These are phyloP conservation scores for Trachelus iudaicus DNA, from an alignment of 2,888 invertebrate species.

Conservation along the genomic window DNA sequence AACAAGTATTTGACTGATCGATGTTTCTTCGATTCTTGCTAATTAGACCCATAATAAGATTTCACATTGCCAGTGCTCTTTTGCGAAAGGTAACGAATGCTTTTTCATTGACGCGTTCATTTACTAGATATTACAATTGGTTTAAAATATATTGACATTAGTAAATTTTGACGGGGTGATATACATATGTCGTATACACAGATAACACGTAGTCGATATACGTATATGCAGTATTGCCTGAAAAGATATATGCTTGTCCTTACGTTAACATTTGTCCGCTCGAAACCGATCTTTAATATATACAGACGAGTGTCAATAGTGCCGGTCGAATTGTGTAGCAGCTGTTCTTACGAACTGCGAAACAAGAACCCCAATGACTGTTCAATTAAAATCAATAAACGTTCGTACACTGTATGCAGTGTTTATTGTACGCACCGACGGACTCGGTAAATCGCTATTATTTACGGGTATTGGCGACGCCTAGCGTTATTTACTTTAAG, in stretches of 20 bases:
- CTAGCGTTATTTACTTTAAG: background rate
- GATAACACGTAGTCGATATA: background rate
- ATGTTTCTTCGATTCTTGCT: background rate
- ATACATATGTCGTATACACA: no score
- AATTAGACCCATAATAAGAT: background rate
- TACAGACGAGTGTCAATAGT: background rate
- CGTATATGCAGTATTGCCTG: background rate
- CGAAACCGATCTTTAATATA: background rate
- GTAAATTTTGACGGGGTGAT: no score
- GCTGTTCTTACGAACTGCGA: background rate
- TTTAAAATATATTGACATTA: no score
- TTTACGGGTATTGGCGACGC: background rate
- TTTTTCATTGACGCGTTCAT: no score
- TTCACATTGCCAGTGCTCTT: no score
- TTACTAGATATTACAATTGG: no score
- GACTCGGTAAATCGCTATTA: background rate
- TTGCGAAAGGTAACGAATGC: no score
- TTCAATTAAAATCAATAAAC: constrained; percentile 30
- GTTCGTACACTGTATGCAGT: background rate
- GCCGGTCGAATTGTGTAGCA: background rate
- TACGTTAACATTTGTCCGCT: background rate
- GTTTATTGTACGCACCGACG: background rate
- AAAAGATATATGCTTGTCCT: background rate
- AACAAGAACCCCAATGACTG: background rate
- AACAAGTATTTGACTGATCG: background rate